Conservation (phyloP, 92 coral and sea anemone species). For the Actinostola sp. region DNA sequence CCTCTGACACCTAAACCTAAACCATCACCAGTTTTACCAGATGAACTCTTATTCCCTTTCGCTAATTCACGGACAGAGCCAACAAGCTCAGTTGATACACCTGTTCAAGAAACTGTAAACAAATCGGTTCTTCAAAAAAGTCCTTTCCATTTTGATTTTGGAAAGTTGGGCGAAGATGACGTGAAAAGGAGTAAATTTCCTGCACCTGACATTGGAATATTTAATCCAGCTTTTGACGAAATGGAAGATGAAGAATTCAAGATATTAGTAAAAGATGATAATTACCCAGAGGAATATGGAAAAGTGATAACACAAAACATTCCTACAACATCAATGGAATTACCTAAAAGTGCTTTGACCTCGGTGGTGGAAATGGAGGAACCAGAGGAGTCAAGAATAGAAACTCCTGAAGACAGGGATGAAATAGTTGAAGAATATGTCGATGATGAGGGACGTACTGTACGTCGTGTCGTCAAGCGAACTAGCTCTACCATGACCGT, state of each 20-base stretch:
- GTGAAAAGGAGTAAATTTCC: not conserved
- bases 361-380: not conserved
- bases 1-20: not conserved
- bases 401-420: constrained; percentile 7
- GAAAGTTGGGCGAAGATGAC: constrained; percentile 6
- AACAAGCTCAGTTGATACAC: not conserved
- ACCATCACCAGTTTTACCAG: constrained; percentile 6
- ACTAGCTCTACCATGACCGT: constrained; percentile 36
- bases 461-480: constrained; percentile 63
- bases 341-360: not conserved
- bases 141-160: constrained; percentile 11
- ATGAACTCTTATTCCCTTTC: constrained; percentile 22
- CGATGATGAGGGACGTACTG: constrained; percentile 74
- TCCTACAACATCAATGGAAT: not conserved
- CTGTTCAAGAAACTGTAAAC: constrained; percentile 3
- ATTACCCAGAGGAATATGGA: not conserved
- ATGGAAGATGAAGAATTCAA: constrained; percentile 3
- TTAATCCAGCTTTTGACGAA: constrained; percentile 41
- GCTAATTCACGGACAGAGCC: constrained; percentile 1
- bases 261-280: not conserved
- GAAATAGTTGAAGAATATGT: constrained; percentile 22
- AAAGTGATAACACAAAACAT: not conserved
- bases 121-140: not conserved
- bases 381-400: not conserved
- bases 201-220: constrained; percentile 25